Evolutionary conservation across 2,113 vertebrate genomes (phyloP).

Genomic region (Rhinogobius similis): DNA sequence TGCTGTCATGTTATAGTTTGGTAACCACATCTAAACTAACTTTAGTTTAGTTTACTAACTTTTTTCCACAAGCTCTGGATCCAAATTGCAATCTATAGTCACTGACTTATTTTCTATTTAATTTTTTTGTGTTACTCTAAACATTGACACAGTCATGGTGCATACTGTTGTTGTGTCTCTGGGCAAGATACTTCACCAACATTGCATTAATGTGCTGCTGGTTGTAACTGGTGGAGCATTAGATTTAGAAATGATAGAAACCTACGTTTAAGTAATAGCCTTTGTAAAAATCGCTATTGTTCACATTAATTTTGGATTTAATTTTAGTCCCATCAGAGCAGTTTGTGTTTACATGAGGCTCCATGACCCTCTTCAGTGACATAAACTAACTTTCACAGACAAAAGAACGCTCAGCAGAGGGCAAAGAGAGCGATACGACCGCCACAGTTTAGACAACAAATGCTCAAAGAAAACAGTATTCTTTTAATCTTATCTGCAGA

Average conservation of each 20-base stretch:
- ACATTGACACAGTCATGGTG: too few relatives aligned
- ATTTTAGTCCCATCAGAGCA: constrained; percentile 30
- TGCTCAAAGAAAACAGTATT: constrained; percentile 74
- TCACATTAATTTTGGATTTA: constrained; percentile 4
- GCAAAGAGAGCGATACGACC: constrained; percentile 48
- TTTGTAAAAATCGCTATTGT: constrained; percentile 13
- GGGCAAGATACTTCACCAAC: too few relatives aligned
- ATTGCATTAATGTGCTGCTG: too few relatives aligned
- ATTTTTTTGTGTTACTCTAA: too few relatives aligned
- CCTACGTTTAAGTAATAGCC: too few relatives aligned
- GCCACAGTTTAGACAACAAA: constrained; percentile 81
- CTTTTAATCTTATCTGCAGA: constrained; percentile 80
- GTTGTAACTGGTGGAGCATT: too few relatives aligned
- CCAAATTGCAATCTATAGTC: too few relatives aligned
- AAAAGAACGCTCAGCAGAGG: constrained; percentile 46
- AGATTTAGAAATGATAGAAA: too few relatives aligned
- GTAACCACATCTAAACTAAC: background rate
- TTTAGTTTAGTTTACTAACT: too few relatives aligned
- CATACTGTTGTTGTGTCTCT: too few relatives aligned
- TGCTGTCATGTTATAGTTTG: background rate
- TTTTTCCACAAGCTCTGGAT: background rate
- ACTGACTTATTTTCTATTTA: too few relatives aligned
- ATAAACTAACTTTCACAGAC: constrained; percentile 53
- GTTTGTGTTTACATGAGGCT: constrained; percentile 54
- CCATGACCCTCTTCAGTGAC: constrained; percentile 52